phyloP scores from a whole-genome alignment of 2,113 vertebrate species.

The Tautogolabrus adspersus region DNA sequence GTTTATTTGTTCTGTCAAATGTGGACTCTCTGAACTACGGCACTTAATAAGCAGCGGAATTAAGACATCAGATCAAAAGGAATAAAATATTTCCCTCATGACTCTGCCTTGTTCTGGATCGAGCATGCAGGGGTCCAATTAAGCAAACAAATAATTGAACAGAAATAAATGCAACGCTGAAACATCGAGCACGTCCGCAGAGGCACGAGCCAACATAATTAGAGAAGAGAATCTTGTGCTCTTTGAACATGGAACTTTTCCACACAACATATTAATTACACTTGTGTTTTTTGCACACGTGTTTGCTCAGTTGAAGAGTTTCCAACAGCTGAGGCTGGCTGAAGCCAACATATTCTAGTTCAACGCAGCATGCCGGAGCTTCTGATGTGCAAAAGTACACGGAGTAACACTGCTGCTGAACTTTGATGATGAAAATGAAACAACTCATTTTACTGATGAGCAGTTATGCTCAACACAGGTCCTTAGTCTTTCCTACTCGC shows the following conservation, averaged over 20 bases:
- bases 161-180: constrained; percentile 81
- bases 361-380: constrained; percentile 10
- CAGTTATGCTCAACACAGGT: not conserved
- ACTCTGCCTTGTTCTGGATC: constrained; percentile 69
- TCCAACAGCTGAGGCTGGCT: constrained; percentile 52
- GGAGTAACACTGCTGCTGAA: constrained; percentile 14
- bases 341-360: constrained; percentile 43
- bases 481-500: not conserved
- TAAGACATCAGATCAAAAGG: constrained; percentile 81
- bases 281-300: constrained; percentile 66
- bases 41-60: constrained; percentile 75
- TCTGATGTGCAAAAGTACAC: constrained; percentile 32
- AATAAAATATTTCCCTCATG: constrained; percentile 80
- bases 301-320: constrained; percentile 66
- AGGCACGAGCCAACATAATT: constrained; percentile 73
- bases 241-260: constrained; percentile 79
- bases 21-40: constrained; percentile 70
- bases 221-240: constrained; percentile 63
- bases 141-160: constrained; percentile 82
- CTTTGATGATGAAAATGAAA: constrained; percentile 1
- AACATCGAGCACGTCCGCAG: constrained; percentile 66
- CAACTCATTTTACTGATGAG: not conserved
- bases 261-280: constrained; percentile 71
- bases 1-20: constrained; percentile 82
- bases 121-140: constrained; percentile 79